Percentiles rank a stretch among this genome's conserved stretches.
These are phyloP conservation scores for Idaea straminata DNA, from an alignment of 2,888 invertebrate genomes.

Conservation along the genomic window DNA sequence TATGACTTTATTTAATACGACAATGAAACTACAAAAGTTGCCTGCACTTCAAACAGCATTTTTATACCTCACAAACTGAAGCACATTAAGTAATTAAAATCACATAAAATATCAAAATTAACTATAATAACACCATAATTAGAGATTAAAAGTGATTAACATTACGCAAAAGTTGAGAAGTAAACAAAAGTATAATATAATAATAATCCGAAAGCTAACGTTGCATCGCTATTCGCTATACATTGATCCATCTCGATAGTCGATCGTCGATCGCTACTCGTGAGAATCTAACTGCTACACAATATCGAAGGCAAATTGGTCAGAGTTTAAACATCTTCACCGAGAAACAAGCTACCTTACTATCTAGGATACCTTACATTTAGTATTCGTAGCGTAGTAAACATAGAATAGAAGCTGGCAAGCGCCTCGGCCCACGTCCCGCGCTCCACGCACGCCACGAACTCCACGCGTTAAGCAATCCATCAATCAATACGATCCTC, in stretches of 20 bases:
- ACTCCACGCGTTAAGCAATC: slow-evolving; percentile 28
- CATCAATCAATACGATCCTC: slow-evolving; percentile 37
- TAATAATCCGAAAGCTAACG: slow-evolving; percentile 66
- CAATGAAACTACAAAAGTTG: slow-evolving; percentile 81
- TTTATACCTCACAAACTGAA: slow-evolving; percentile 76
- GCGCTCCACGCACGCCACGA: slow-evolving; percentile 42
- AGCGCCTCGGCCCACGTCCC: slow-evolving; percentile 56
- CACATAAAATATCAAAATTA: slow-evolving; percentile 70
- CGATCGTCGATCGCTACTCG: slow-evolving; percentile 28
- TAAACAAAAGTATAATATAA: slow-evolving; percentile 46
- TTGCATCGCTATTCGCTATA: slow-evolving; percentile 64
- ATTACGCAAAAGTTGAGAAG: slow-evolving; percentile 72
- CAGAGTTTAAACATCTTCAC: slow-evolving; percentile 72
- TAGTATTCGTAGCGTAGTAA: slow-evolving; percentile 49
- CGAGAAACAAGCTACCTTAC: slow-evolving; percentile 66
- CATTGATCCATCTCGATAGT: slow-evolving; percentile 63
- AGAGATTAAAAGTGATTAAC: slow-evolving; percentile 69
- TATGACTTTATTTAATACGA: slow-evolving; percentile 80
- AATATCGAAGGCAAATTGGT: slow-evolving; percentile 80
- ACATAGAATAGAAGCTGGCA: slow-evolving; percentile 59
- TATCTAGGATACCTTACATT: slow-evolving; percentile 46
- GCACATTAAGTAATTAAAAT: slow-evolving; percentile 65
- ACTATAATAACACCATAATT: slow-evolving; percentile 64
- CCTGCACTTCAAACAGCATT: slow-evolving; percentile 78
- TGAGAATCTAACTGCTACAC: slow-evolving; percentile 75